Evolutionary conservation across 2,113 vertebrate species (phyloP), one percentile per base, ranked within the genome.

Genomic region (Pseudorectes ferrugineus): DNA sequence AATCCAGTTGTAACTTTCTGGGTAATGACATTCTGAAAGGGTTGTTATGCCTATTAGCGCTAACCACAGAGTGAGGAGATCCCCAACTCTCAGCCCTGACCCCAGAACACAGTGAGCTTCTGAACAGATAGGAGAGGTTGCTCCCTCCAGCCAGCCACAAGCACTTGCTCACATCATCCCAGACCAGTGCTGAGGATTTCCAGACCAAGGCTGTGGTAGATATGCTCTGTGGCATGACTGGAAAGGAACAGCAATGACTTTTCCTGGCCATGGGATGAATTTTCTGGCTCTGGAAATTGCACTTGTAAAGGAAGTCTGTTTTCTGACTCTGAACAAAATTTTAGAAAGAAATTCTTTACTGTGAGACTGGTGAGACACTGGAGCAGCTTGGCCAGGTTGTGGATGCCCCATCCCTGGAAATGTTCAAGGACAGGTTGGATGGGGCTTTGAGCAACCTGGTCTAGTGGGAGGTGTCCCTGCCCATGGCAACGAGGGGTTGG

Each of bases 21-120:
- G n/a, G 8, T 22, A 65, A 74, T n/a, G n/a, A 52, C 15, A 31
- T 14, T 22, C 29, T 36, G 31, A 65, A 70, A 74, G 24, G 15
- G 5, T 4, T 75, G 74, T 78, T 51, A 36, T 1, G 1, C 23
- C 48, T 24, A 0, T 51, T 33, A 46, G 5, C 0, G 0, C 29
- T 57, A 63, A 52, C 14, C 9, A 5, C 5, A 29, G 28, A 43
- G 12, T 35, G 49, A 79, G 13, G 10, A 81, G 48, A n/a, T 20
- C 33, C 54, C 25, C 20, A 14, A 25, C 0, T 0, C 35, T 77
- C 4, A 45, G 49, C 29, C 45, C 72, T 43, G 42, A 24, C 33
- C 31, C 45, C 25, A 65, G 35, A 70, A 40, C 35, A 83, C 31
- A 36, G 6, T 23, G 14, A 25, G 8, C 15, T 40, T 45, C 20